Evolutionary conservation across 2,888 invertebrate species (phyloP), one percentile per base, ranked within the genome.

Genomic region (Lapara coniferarum): DNA sequence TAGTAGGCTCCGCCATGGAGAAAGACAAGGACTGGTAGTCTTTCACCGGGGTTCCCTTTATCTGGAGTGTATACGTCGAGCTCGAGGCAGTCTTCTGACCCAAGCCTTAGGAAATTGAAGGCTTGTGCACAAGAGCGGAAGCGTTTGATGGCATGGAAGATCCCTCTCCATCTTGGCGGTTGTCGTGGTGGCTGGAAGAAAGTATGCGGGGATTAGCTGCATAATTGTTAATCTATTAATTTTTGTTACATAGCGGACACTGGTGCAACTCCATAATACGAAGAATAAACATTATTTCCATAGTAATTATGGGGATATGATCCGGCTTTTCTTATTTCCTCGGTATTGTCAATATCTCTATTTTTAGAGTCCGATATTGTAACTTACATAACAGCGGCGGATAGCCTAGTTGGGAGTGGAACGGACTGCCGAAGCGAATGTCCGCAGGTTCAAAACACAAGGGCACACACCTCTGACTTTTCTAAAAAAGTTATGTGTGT

Each of bases 1-100:
- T 89, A 93, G 71, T 90, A 93, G 0, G 85, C 91, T 52, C 93
- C 93, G 0, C 93, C 93, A 71, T 93, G 93, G 37, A 93, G 76
- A 80, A 86, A 93, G 2, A 92, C 85, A 30, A 93, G 78, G 1
- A 93, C 92, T 0, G 93, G 91, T 0, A 91, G 80, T 0, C 70
- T 82, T 44, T 73, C 71, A 0, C 72, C 74, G 1, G 79, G 74
- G 1, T 66, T 69, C 2, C 81, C 76, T 7, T 71, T 57, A 10
- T 81, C 83, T 8, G 93, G 92, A 0, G 86, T 74, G 74, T 87
- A 88, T 0, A 93, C 85, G 74, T 93, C 91, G 0, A 93, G 87
- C 10, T 81, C 81, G 0, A 90, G 84, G 70, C 93, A 93, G 72
- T 92, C 85, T 71, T 93, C 93, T 44, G 76, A 71, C 58, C 92